phyloP scores from a whole-genome alignment of 2,888 invertebrate genomes.

The Polydesmus complanatus region DNA sequence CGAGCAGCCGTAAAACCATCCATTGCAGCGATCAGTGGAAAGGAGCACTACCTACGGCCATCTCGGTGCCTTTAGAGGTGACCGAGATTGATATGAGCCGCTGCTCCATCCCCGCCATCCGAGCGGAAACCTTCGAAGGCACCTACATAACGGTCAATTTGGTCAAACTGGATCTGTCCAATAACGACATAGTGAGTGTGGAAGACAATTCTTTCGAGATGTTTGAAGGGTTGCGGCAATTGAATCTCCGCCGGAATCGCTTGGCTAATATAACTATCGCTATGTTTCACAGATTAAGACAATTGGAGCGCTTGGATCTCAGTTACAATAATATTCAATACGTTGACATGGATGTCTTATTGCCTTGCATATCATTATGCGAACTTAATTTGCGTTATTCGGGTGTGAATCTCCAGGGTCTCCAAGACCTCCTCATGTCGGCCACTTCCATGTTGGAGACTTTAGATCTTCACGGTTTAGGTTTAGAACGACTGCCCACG shows the following conservation, averaged over 20 bases:
- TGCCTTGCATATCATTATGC: slow-evolving; percentile 16
- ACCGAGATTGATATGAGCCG: slow-evolving; percentile 6
- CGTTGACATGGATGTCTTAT: slow-evolving; percentile 17
- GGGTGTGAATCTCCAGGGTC: slow-evolving; percentile 13
- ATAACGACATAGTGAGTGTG: slow-evolving; percentile 2
- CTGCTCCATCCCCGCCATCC: not conserved
- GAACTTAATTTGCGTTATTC: slow-evolving; percentile 18
- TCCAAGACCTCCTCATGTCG: slow-evolving; percentile 16
- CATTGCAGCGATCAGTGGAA: slow-evolving; percentile 7
- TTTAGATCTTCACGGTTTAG: slow-evolving; percentile 18
- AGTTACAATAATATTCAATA: slow-evolving; percentile 18
- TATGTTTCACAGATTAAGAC: slow-evolving; percentile 18
- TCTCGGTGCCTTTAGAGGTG: slow-evolving; percentile 2
- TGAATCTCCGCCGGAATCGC: slow-evolving; percentile 4
- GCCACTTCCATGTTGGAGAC: slow-evolving; percentile 14
- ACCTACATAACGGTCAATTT: slow-evolving; percentile 2
- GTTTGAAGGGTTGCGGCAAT: slow-evolving; percentile 14
- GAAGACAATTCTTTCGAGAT: slow-evolving; percentile 13
- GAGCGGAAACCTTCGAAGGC: slow-evolving; percentile 4
- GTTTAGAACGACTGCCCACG: slow-evolving; percentile 10
- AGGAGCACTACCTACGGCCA: not conserved
- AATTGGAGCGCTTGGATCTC: slow-evolving; percentile 19
- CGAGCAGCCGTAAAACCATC: slow-evolving; percentile 4
- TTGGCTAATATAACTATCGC: slow-evolving; percentile 6
- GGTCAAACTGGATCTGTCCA: slow-evolving; percentile 10